Base-by-base conservation (phyloP, 1,140 invertebrate species). In the Brachionus asplanchnoidis region DNA sequence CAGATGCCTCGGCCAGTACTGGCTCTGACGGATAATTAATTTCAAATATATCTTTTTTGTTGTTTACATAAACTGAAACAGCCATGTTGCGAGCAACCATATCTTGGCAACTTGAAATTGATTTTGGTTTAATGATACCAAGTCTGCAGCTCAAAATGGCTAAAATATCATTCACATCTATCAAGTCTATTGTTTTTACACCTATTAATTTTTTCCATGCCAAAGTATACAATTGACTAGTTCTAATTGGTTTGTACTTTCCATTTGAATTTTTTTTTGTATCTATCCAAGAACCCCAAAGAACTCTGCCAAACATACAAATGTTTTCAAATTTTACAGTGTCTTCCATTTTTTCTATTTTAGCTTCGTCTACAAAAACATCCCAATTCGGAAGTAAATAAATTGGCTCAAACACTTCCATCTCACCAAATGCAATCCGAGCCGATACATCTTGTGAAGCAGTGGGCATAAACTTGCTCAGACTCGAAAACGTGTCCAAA, bases 351-450 rank as follows among this genome's bases (percentile, higher is more conserved):
- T 4, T 46, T n/a, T 75, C 20, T 9, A 75, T 42, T 75, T 6
- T 20, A 17, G n/a, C 2, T 3, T 75, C 36, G 14, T 75, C 20
- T n/a, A 46, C 32, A 75, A 46, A 75, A 5, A 75, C 42, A 75
- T 75, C 70, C 70, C 42, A 75, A 75, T 75, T 75, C 2, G 70
- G 70, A 20, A 75, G 36, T 20, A 75, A 28, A 75, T 75, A 75
- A 44, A 75, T 75, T 44, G 70, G 70, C 8, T 75, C 70, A 26
- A 75, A 75, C 20, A 75, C n/a, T 75, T 75, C 32, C 66, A 32
- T 32, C 40, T 70, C 14, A n/a, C 11, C 20, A 20, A 23, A 66
- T 70, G 66, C 66, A n/a, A 32, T 70, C 14, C 66, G 3, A 1
- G 9, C 26, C 9, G 66, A 32, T 70, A 8, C 26, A 70, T 70